Conservation (phyloP, 2,797 vertebrate species). For the Enteromius mattozi region DNA sequence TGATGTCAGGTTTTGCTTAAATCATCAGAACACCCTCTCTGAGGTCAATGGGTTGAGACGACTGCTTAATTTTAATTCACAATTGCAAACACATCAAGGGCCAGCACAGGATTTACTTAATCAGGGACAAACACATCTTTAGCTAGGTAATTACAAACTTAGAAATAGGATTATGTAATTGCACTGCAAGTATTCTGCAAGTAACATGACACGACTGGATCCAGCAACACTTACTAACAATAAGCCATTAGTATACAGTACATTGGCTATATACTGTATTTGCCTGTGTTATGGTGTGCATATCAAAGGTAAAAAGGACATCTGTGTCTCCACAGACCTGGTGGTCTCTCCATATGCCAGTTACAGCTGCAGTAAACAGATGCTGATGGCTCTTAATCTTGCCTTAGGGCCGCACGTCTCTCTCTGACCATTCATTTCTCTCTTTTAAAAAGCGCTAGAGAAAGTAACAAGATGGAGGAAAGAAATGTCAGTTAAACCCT, state of each 20-base stretch:
- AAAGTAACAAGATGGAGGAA: conserved; percentile 15
- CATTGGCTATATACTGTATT: background rate
- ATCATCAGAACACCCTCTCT: background rate
- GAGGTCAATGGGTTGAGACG: background rate
- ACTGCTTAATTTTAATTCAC: background rate
- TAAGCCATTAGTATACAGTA: background rate
- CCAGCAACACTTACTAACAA: background rate
- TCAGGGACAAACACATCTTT: background rate
- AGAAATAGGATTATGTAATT: conserved; percentile 9
- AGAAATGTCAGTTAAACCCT: conserved; percentile 60
- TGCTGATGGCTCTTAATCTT: background rate
- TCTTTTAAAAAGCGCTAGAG: background rate
- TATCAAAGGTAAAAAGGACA: conserved; percentile 13
- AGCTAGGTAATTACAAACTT: background rate
- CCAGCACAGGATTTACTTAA: background rate
- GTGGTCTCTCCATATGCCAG: conserved; percentile 17
- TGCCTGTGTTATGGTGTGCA: background rate
- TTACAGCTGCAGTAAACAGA: conserved; percentile 14
- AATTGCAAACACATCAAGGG: background rate
- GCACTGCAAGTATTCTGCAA: background rate
- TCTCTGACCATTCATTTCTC: background rate
- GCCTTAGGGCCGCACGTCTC: background rate
- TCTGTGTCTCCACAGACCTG: background rate
- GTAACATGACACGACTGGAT: background rate
- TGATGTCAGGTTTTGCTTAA: background rate